phyloP scores from a whole-genome alignment of 1,140 invertebrate genomes.

The Drosophila ironensis region DNA sequence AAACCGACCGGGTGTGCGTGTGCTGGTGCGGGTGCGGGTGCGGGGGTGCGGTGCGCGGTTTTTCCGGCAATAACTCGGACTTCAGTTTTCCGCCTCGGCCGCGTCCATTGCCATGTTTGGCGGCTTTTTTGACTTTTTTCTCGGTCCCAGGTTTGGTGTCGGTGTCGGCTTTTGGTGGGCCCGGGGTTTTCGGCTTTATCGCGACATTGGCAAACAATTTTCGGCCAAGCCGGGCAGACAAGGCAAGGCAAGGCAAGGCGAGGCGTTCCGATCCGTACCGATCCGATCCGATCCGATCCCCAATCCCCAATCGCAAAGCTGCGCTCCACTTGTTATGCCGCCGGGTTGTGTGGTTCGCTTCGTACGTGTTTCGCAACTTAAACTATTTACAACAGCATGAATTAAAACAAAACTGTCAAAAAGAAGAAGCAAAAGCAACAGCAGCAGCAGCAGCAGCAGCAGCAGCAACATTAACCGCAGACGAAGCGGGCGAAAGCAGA shows the following conservation, averaged over 20 bases:
- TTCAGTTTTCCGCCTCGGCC: not conserved
- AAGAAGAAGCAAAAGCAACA: constrained; percentile 29
- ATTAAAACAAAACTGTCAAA: constrained; percentile 68
- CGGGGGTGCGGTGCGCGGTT: constrained; percentile 14
- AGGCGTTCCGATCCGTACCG: not conserved
- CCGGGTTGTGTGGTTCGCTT: constrained; percentile 22
- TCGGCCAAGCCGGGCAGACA: constrained; percentile 19
- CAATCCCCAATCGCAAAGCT: constrained; percentile 8
- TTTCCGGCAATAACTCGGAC: constrained; percentile 12
- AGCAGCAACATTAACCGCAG: constrained; percentile 1
- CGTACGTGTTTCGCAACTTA: constrained; percentile 75
- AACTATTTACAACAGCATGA: constrained; percentile 51
- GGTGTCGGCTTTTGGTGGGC: constrained; percentile 14
- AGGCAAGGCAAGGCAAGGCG: constrained; percentile 9
- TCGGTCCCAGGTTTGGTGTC: constrained; percentile 4
- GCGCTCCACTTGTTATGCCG: constrained; percentile 75
- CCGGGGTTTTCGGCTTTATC: constrained; percentile 45
- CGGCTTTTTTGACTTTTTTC: not conserved
- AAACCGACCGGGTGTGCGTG: constrained; percentile 2
- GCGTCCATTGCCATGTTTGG: not conserved
- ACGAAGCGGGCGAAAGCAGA: not conserved
- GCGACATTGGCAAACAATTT: constrained; percentile 77
- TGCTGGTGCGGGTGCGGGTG: not conserved
- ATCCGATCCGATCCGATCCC: not conserved
- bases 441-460: not conserved